A percentile compares a stretch with the other conserved stretches of the same genome.
phyloP scores from a whole-genome alignment of 2,797 vertebrate species.

The Morelia viridis region DNA sequence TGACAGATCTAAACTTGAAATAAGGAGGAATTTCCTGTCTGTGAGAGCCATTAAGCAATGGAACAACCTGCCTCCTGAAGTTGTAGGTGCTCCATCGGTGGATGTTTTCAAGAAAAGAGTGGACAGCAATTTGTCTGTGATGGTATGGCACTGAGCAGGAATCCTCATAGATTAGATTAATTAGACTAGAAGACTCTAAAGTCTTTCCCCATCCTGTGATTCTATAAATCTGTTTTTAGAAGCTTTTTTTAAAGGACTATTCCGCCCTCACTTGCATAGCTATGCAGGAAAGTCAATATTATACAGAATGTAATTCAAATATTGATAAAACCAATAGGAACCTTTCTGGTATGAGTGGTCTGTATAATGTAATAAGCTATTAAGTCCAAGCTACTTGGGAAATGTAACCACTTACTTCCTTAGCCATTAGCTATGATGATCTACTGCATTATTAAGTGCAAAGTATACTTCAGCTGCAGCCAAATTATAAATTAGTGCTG shows the following conservation, averaged over 20 bases:
- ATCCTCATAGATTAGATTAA: too few relatives aligned
- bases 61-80: neutral
- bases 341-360: slow-evolving; percentile 18
- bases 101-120: neutral
- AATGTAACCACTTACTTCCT: slow-evolving; percentile 41
- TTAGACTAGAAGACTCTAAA: neutral
- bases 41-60: neutral
- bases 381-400: slow-evolving; percentile 47
- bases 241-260: slow-evolving; percentile 9
- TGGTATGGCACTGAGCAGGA: neutral
- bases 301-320: slow-evolving; percentile 53
- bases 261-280: slow-evolving; percentile 17
- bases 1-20: neutral
- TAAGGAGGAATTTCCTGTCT: neutral
- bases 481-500: neutral
- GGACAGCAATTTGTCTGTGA: neutral
- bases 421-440: slow-evolving; percentile 5
- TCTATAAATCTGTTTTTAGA: neutral
- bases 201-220: neutral
- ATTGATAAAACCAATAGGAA: slow-evolving; percentile 47
- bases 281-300: slow-evolving; percentile 47
- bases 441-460: slow-evolving; percentile 16
- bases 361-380: slow-evolving; percentile 30
- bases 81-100: neutral
- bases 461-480: slow-evolving; percentile 25